phyloP scores from a whole-genome alignment of 2,797 vertebrate genomes.

The Chelon auratus region DNA sequence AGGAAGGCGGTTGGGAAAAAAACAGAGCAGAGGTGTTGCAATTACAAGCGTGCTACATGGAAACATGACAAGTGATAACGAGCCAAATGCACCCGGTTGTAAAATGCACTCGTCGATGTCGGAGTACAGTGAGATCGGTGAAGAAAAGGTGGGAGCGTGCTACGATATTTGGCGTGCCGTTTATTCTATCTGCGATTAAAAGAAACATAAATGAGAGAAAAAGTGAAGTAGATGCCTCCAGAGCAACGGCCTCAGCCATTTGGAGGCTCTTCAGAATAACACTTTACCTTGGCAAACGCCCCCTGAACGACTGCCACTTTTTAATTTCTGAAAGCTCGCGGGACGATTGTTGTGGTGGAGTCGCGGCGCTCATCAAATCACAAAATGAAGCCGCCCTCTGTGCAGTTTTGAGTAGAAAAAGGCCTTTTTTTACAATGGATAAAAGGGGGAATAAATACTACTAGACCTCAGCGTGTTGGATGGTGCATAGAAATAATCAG shows the following conservation, averaged over 20 bases:
- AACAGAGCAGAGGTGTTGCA: conserved; percentile 56
- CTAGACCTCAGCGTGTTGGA: conserved; percentile 52
- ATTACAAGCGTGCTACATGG: conserved; percentile 75
- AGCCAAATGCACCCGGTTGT: conserved; percentile 49
- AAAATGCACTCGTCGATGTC: conserved; percentile 61
- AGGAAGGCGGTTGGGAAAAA: conserved; percentile 40
- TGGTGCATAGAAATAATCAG: conserved; percentile 57
- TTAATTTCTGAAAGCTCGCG: conserved; percentile 38
- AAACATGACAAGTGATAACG: conserved; percentile 68
- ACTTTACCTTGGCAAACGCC: conserved; percentile 31
- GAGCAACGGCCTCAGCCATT: conserved; percentile 5
- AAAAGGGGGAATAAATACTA: conserved; percentile 53
- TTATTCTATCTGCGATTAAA: conserved; percentile 10
- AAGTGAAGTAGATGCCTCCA: background rate
- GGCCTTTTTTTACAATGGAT: conserved; percentile 34
- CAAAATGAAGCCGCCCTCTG: conserved; percentile 33
- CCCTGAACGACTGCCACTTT: conserved; percentile 12
- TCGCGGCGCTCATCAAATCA: conserved; percentile 53
- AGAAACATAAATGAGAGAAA: conserved; percentile 18
- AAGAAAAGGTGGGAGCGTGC: conserved; percentile 3
- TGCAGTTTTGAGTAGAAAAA: conserved; percentile 19
- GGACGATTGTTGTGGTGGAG: conserved; percentile 25
- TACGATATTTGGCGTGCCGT: background rate
- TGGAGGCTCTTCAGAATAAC: conserved; percentile 30
- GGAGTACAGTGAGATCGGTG: conserved; percentile 49